Evolutionary conservation across 92 coral and sea anemone species (phyloP).

Genomic region (Parazoanthus atlanticus): DNA sequence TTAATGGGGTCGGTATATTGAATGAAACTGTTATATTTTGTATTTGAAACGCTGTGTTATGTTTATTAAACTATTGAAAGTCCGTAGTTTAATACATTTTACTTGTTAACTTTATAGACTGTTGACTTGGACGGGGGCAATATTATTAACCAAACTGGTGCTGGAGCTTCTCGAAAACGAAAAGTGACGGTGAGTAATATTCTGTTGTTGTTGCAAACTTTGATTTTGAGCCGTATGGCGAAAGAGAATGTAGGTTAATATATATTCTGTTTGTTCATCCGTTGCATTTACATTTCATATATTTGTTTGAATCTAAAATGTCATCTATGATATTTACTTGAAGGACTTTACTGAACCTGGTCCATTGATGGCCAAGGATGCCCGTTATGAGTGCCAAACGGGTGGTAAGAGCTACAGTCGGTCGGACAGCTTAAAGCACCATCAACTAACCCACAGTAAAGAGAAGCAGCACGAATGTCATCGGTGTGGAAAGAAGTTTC

Average conservation of each 20-base stretch:
- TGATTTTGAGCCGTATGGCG: too few relatives aligned
- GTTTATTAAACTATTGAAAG: background rate
- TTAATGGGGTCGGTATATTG: too few relatives aligned
- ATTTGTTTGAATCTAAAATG: background rate
- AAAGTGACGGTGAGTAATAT: background rate
- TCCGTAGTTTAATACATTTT: background rate
- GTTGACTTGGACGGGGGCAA: background rate
- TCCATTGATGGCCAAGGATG: background rate
- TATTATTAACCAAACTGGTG: background rate
- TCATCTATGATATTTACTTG: background rate
- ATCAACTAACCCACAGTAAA: background rate
- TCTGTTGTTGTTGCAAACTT: slow-evolving; percentile 5
- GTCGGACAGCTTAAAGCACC: background rate
- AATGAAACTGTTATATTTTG: too few relatives aligned
- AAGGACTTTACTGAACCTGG: slow-evolving; percentile 21
- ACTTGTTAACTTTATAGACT: background rate
- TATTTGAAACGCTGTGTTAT: background rate
- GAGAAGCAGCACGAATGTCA: background rate
- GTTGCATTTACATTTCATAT: background rate
- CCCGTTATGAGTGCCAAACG: background rate
- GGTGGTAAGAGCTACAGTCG: background rate
- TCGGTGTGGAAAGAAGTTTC: background rate
- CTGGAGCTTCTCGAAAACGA: background rate
- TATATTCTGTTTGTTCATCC: background rate
- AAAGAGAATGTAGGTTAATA: too few relatives aligned